Base-by-base conservation (phyloP, 2,797 vertebrate genomes). In the Takifugu ocellatus region DNA sequence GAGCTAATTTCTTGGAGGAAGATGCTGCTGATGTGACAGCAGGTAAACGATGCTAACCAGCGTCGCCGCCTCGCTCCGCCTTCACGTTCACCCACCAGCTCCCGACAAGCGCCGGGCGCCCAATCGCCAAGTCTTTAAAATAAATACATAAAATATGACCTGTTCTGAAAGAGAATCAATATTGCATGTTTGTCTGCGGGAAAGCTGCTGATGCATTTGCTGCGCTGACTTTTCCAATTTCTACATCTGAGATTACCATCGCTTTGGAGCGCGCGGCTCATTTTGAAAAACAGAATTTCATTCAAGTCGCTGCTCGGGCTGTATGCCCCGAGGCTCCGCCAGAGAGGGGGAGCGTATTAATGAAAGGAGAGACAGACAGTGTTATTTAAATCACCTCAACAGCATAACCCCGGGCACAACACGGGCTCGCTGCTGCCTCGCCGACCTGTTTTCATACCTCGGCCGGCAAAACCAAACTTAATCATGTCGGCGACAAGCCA, bases 311-410 rank as follows among this genome's bases (percentile, higher is more conserved):
- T 69, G 77, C 74, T 71, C 77, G 68, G 56, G 82, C 81, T 63
- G 69, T 65, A 52, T 79, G 83, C 78, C 82, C 83, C 26, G 56
- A 70, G 85, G 83, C 81, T 65, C 76, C 51, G 66, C 54, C 70
- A 78, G 74, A 72, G 74, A 62, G 78, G 58, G 71, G 71, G 58
- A 69, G 75, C 79, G 76, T 82, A 84, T 84, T 85, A 86, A 87
- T 89, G 80, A 88, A 88, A 87, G 75, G 81, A 85, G 77, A 82
- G 79, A 84, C 80, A 88, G 86, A 79, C 76, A 81, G 81, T 85
- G 84, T 88, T 84, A 88, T 90, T 90, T 85, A 88, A 89, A 88
- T 88, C 87, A 87, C 76, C 78, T 84, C 78, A 67, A 58, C 78
- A 78, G 82, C 78, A 65, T 75, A 77, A 87, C 85, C 82, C 51